These are phyloP conservation scores for Bombylius discolor DNA, from an alignment of 2,888 invertebrate genomes.

Conservation along the genomic window DNA sequence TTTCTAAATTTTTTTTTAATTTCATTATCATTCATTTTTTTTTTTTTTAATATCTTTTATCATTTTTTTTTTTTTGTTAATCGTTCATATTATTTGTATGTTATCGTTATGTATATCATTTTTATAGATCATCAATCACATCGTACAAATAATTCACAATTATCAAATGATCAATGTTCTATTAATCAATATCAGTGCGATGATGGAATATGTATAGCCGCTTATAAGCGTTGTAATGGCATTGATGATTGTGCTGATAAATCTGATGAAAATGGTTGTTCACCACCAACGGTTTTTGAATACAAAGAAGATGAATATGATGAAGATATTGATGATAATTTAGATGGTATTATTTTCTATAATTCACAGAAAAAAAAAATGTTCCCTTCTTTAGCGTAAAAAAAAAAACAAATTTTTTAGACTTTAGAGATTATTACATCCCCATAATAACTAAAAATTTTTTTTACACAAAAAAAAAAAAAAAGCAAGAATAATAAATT, in stretches of 20 bases:
- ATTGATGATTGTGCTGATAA: constrained; percentile 42
- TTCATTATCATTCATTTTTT: constrained; percentile 8
- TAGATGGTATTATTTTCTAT: neutral
- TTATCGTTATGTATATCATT: neutral
- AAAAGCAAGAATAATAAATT: neutral
- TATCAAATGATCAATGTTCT: constrained; percentile 23
- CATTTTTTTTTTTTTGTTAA: neutral
- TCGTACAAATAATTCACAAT: neutral
- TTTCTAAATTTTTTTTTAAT: constrained; percentile 1
- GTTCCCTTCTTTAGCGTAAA: too few relatives aligned
- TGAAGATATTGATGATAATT: constrained; percentile 16
- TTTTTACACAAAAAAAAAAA: too few relatives aligned
- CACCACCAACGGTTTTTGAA: constrained; percentile 20
- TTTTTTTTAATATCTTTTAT: constrained; percentile 5
- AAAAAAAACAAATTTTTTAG: too few relatives aligned
- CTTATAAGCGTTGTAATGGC: constrained; percentile 46
- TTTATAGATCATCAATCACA: neutral
- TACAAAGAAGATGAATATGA: constrained; percentile 23
- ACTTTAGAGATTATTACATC: too few relatives aligned
- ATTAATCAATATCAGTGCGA: constrained; percentile 47
- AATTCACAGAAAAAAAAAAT: too few relatives aligned
- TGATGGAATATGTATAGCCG: constrained; percentile 50
- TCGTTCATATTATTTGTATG: too few relatives aligned
- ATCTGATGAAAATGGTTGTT: constrained; percentile 50
- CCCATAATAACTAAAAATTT: too few relatives aligned